Conservation (phyloP, 2,888 invertebrate species). For the Lydus trimaculatus region DNA sequence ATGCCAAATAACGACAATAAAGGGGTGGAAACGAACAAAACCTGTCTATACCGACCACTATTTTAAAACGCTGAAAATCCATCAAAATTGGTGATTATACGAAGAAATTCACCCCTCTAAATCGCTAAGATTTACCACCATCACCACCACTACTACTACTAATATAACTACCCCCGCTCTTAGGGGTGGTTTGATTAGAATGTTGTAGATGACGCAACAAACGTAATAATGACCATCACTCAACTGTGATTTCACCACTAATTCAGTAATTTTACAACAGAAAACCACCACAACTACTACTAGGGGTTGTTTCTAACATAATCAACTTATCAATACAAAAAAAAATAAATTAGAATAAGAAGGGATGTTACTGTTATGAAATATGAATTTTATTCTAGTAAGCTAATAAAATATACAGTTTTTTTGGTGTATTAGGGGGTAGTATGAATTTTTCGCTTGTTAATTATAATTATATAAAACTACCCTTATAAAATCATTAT, state of each 20-base stretch:
- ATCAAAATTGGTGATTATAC: too few relatives aligned
- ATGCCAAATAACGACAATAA: not conserved
- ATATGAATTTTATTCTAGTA: constrained; percentile 5
- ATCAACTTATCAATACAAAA: not conserved
- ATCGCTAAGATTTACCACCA: not conserved
- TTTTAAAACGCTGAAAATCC: too few relatives aligned
- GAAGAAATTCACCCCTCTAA: not conserved
- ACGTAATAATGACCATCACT: constrained; percentile 26
- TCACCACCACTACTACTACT: too few relatives aligned
- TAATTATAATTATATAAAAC: not conserved
- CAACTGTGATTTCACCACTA: constrained; percentile 45
- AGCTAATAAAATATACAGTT: constrained; percentile 2
- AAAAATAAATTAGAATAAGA: not conserved
- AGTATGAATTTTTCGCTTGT: not conserved
- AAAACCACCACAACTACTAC: not conserved
- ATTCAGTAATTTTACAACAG: constrained; percentile 37
- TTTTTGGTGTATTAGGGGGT: not conserved
- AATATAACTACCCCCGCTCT: too few relatives aligned
- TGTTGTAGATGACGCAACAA: not conserved
- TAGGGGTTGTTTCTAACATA: constrained; percentile 1
- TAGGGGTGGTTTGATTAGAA: not conserved
- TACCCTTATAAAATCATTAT: constrained; percentile 6
- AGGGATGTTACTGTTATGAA: not conserved
- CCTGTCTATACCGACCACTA: too few relatives aligned
- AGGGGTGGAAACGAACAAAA: not conserved